These are phyloP conservation scores for Phalacrocorax aristotelis DNA, from an alignment of 2,113 vertebrate species.

Conservation along the genomic window DNA sequence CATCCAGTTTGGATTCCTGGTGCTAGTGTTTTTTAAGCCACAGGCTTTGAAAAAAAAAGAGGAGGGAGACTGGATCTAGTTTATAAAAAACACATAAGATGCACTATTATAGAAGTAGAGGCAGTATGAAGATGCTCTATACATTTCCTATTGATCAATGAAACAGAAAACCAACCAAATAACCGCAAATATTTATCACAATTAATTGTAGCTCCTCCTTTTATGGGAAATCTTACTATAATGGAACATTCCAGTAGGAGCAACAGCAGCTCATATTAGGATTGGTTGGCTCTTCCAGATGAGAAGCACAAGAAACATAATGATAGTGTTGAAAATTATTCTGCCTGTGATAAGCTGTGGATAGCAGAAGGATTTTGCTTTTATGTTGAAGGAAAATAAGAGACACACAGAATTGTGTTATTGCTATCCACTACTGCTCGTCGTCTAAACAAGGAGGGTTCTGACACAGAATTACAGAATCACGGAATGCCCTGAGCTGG, in stretches of 20 bases:
- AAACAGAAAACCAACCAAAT: background rate
- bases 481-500: no score
- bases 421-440: background rate
- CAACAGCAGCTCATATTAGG: background rate
- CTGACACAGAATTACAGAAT: background rate
- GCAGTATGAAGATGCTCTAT: background rate
- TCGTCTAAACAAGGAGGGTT: background rate
- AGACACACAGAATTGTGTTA: fast-evolving
- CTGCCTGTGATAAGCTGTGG: background rate
- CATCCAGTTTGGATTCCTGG: background rate
- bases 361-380: background rate
- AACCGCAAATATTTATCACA: background rate
- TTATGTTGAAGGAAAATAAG: background rate
- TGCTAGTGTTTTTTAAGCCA: background rate
- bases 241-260: background rate
- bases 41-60: background rate
- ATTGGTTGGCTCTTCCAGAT: background rate
- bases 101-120: fast-evolving
- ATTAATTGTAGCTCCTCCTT: background rate
- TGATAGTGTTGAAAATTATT: background rate
- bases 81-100: fast-evolving
- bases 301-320: background rate
- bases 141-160: background rate
- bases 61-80: background rate
- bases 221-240: background rate